A percentile compares a stretch with the other conserved stretches of the same genome.
These are phyloP conservation scores for Ptychochromis oligacanthus DNA, from an alignment of 2,113 vertebrate genomes.

Conservation along the genomic window DNA sequence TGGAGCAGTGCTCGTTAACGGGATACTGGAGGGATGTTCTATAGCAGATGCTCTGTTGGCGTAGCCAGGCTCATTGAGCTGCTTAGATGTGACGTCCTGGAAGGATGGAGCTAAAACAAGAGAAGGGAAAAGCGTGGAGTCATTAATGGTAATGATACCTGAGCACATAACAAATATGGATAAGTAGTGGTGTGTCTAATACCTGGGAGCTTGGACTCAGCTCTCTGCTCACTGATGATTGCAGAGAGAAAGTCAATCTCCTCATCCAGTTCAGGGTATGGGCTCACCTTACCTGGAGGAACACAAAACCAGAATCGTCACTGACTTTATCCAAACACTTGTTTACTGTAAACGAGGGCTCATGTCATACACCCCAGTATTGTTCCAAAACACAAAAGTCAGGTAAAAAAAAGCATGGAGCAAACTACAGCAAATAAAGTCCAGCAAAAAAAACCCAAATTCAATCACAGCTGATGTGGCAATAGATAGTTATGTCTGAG, in stretches of 20 bases:
- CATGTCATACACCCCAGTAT: too few relatives aligned
- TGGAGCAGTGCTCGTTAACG: conserved; percentile 9
- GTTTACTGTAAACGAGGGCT: background rate
- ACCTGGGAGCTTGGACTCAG: conserved; percentile 70
- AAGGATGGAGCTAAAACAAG: conserved; percentile 15
- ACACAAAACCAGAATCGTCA: background rate
- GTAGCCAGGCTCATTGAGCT: conserved; percentile 1
- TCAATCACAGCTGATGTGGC: too few relatives aligned
- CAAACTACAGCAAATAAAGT: too few relatives aligned
- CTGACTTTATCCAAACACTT: background rate
- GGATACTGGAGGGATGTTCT: conserved; percentile 7
- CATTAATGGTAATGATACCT: background rate
- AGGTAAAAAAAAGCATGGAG: too few relatives aligned
- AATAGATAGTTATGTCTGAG: too few relatives aligned
- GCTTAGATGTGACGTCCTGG: conserved; percentile 17
- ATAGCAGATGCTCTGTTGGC: background rate
- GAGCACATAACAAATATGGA: background rate
- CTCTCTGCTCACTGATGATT: conserved; percentile 80
- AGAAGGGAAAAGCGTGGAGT: background rate
- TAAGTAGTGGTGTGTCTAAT: background rate
- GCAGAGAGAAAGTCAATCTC: conserved; percentile 89
- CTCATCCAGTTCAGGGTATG: conserved; percentile 81
- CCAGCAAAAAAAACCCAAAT: too few relatives aligned
- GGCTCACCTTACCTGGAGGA: conserved; percentile 55
- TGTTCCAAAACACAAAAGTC: too few relatives aligned